Conservation (phyloP, 2,113 vertebrate genomes). For the Datnioides undecimradiatus region DNA sequence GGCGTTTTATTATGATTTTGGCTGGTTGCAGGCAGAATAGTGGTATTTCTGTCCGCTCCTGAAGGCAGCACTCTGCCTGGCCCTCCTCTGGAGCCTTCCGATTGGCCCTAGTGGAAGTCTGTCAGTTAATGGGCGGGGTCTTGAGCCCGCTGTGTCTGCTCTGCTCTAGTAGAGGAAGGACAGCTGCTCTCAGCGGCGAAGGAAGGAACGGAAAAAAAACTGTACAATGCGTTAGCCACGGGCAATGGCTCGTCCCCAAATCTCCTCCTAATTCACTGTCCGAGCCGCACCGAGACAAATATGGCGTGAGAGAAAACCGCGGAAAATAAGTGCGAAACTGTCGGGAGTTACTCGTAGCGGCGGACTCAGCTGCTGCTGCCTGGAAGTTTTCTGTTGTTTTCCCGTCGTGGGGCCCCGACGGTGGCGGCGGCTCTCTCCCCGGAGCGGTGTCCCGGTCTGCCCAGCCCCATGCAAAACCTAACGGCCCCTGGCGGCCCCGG, state of each 20-base stretch:
- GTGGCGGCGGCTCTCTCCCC: slow-evolving; percentile 84
- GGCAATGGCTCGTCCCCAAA: slow-evolving; percentile 46
- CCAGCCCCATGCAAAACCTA: slow-evolving; percentile 86
- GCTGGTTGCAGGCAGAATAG: neutral
- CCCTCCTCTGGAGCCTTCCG: slow-evolving; percentile 50
- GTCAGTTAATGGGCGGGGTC: slow-evolving; percentile 66
- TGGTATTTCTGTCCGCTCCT: slow-evolving; percentile 38
- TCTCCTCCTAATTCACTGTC: slow-evolving; percentile 9
- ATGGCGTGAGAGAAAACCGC: slow-evolving; percentile 75
- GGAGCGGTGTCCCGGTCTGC: slow-evolving; percentile 80
- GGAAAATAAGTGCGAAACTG: slow-evolving; percentile 67
- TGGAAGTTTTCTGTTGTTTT: slow-evolving; percentile 82
- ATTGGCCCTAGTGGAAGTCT: slow-evolving; percentile 66
- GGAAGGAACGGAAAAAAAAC: slow-evolving; percentile 48
- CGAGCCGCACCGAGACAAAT: slow-evolving; percentile 25
- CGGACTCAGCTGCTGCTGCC: slow-evolving; percentile 76
- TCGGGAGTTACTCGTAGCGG: slow-evolving; percentile 73
- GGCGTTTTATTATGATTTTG: rapidly evolving
- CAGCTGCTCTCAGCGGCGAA: slow-evolving; percentile 73
- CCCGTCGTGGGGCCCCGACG: slow-evolving; percentile 78
- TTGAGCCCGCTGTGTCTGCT: slow-evolving; percentile 53
- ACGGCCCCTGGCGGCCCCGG: slow-evolving; percentile 84
- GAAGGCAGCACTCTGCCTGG: slow-evolving; percentile 61
- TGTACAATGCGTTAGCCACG: slow-evolving; percentile 61
- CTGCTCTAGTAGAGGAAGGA: slow-evolving; percentile 57